Evolutionary conservation across 2,113 vertebrate species (phyloP).

Genomic region (Lipotes vexillifer): DNA sequence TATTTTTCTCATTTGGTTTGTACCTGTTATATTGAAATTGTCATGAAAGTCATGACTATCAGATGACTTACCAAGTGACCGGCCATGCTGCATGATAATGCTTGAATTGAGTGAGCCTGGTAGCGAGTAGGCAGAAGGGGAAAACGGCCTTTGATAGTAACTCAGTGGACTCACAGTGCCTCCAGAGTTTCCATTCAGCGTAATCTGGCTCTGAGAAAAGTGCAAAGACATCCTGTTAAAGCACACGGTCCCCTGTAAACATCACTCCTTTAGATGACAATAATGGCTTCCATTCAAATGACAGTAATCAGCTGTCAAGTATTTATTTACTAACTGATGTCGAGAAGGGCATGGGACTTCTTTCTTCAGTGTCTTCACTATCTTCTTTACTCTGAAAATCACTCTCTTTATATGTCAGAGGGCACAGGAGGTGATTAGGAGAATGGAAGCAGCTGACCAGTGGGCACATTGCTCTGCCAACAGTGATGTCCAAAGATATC

Average conservation of each 20-base stretch:
- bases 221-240: slow-evolving; percentile 71
- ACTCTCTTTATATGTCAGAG: neutral
- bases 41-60: neutral
- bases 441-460: neutral
- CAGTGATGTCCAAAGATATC: neutral
- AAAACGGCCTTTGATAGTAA: slow-evolving; percentile 90
- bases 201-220: slow-evolving; percentile 88
- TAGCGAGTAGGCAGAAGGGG: slow-evolving; percentile 88
- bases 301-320: slow-evolving; percentile 43
- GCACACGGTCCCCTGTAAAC: slow-evolving; percentile 8
- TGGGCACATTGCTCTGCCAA: neutral
- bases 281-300: slow-evolving; percentile 19
- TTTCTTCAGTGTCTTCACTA: neutral
- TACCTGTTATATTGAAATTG: neutral
- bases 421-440: neutral
- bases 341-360: neutral
- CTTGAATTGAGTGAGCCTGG: slow-evolving; percentile 87
- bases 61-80: slow-evolving; percentile 87
- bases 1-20: neutral
- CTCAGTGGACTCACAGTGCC: slow-evolving; percentile 84
- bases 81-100: slow-evolving; percentile 85
- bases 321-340: slow-evolving; percentile 37
- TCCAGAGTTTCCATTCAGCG: slow-evolving; percentile 90
- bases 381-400: neutral
- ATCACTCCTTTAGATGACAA: neutral